Evolutionary conservation across 1,140 invertebrate species (phyloP).

Genomic region (Uloborus diversus): DNA sequence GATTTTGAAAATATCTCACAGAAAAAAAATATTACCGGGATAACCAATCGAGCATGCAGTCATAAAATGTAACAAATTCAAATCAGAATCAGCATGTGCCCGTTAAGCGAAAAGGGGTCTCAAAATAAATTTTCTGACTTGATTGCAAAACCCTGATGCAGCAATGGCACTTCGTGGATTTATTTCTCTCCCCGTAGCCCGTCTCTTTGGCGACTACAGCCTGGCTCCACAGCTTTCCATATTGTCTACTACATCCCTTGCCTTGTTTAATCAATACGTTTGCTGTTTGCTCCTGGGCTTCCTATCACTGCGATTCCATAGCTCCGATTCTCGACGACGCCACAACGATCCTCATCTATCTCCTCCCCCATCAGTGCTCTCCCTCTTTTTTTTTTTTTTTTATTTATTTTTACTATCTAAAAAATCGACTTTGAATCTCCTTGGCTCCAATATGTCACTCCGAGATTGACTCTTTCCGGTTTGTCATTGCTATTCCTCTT

Average conservation of each 20-base stretch:
- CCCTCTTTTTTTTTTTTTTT: not conserved
- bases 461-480: constrained; percentile 49
- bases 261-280: constrained; percentile 54
- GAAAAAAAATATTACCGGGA: too few species aligned
- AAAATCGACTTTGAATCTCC: constrained; percentile 46
- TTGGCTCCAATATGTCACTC: constrained; percentile 52
- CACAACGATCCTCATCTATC: constrained; percentile 32
- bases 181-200: constrained; percentile 10
- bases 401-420: constrained; percentile 3
- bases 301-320: constrained; percentile 43
- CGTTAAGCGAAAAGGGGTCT: not conserved
- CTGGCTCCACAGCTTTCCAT: constrained; percentile 47
- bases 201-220: constrained; percentile 33
- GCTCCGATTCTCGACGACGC: constrained; percentile 44
- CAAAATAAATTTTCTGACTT: constrained; percentile 17
- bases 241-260: constrained; percentile 50
- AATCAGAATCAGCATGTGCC: too few species aligned
- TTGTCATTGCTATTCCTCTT: constrained; percentile 25
- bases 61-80: too few species aligned
- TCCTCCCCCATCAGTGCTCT: not conserved
- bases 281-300: constrained; percentile 51
- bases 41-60: too few species aligned
- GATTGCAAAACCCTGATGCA: constrained; percentile 19
- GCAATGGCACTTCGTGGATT: constrained; percentile 13
- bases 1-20: too few species aligned